Conservation (phyloP, 37 sponge, comb jelly and placozoan genomes). For the Amphimedon queenslandica region DNA sequence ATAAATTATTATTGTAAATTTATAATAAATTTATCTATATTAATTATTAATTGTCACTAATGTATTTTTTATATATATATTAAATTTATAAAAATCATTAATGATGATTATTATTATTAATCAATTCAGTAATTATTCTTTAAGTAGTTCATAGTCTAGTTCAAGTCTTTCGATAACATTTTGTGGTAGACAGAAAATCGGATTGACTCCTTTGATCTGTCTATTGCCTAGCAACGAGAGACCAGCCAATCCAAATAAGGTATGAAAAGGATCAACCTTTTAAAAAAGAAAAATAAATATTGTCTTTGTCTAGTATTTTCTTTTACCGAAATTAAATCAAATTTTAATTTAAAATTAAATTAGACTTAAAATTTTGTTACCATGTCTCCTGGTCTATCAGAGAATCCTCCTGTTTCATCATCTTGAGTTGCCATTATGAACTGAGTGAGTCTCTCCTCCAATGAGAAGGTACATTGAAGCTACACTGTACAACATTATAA, state of each 20-base stretch:
- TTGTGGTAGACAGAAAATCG: slow-evolving; percentile 92
- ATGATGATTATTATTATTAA: too few relatives aligned
- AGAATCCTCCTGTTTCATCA: slow-evolving; percentile 96
- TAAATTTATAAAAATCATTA: background rate
- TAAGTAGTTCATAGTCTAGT: slow-evolving; percentile 33
- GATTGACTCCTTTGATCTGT: slow-evolving; percentile 81
- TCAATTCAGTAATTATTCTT: too few relatives aligned
- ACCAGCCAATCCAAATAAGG: slow-evolving; percentile 95
- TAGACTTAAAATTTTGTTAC: slow-evolving; percentile 46
- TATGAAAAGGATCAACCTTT: slow-evolving; percentile 96
- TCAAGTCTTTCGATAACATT: slow-evolving; percentile 47
- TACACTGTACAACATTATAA: background rate
- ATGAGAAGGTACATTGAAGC: background rate
- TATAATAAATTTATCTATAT: background rate
- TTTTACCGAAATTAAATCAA: too few relatives aligned
- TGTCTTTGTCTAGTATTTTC: background rate
- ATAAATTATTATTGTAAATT: background rate
- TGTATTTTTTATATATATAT: background rate
- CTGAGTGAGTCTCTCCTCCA: slow-evolving; percentile 73
- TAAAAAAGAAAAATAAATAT: background rate
- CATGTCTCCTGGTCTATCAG: slow-evolving; percentile 95
- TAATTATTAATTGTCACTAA: background rate
- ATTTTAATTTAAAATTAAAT: too few relatives aligned
- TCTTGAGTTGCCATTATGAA: slow-evolving; percentile 97
- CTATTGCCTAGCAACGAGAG: slow-evolving; percentile 87